phyloP scores from a whole-genome alignment of 2,113 vertebrate genomes.

The western clawed frog (Xenopus tropicalis) region UCB_Xtro_10.0 CM004448.2:112245001-112245500 shows the following conservation, averaged over 20 bases:
- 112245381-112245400: neutral
- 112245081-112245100: conserved; percentile 98
- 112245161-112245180: conserved; percentile 66
- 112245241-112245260: neutral
- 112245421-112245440: no score
- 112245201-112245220: conserved; percentile 20
- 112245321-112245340: no score
- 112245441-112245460: no score
- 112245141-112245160: conserved; percentile 81
- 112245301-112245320: no score
- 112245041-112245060: conserved; percentile 89
- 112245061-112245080: conserved; percentile 96
- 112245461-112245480: no score
- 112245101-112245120: conserved; percentile 92
- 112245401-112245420: neutral
- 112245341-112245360: no score
- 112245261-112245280: neutral
- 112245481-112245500: no score
- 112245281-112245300: no score
- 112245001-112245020: conserved; percentile 73
- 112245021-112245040: conserved; percentile 85
- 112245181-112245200: conserved; percentile 56
- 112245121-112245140: conserved; percentile 86
- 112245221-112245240: neutral
- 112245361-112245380: neutral